These are phyloP conservation scores for Pseudolycoriella hygida DNA, from an alignment of 2,888 invertebrate genomes.

Conservation along the genomic window DNA sequence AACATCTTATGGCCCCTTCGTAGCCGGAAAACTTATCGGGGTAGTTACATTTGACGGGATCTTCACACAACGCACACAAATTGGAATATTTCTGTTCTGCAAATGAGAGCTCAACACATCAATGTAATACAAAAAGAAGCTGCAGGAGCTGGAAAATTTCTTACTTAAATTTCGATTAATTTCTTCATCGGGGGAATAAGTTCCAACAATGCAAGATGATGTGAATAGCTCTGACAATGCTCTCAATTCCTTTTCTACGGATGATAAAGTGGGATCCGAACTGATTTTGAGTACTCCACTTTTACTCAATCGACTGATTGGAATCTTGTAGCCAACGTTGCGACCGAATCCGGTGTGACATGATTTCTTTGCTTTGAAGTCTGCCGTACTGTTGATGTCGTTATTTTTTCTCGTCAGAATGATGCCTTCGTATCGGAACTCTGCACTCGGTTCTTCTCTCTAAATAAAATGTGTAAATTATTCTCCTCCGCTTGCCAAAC, in stretches of 20 bases:
- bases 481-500: too few relatives aligned
- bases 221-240: conserved; percentile 64
- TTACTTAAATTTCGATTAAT: conserved; percentile 53
- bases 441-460: conserved; percentile 31
- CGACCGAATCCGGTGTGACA: conserved; percentile 78
- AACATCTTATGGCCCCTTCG: conserved; percentile 67
- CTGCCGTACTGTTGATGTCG: conserved; percentile 45
- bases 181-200: conserved; percentile 58
- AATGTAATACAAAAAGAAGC: too few relatives aligned
- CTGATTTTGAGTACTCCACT: conserved; percentile 31
- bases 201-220: conserved; percentile 72
- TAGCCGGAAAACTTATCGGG: conserved; percentile 76
- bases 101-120: conserved; percentile 13
- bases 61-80: conserved; percentile 59
- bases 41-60: conserved; percentile 57
- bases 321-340: conserved; percentile 77
- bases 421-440: conserved; percentile 65
- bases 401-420: conserved; percentile 61
- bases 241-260: conserved; percentile 60
- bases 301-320: conserved; percentile 58
- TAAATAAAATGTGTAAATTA: too few relatives aligned
- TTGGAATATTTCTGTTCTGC: conserved; percentile 61
- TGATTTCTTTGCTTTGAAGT: conserved; percentile 57
- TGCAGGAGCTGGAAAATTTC: conserved; percentile 15
- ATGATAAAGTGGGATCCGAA: conserved; percentile 22